Percentiles rank a stretch among this genome's conserved stretches.
Conservation (phyloP, 64 coral and sea anemone species). For the Dendronephthya gigantea region DNA sequence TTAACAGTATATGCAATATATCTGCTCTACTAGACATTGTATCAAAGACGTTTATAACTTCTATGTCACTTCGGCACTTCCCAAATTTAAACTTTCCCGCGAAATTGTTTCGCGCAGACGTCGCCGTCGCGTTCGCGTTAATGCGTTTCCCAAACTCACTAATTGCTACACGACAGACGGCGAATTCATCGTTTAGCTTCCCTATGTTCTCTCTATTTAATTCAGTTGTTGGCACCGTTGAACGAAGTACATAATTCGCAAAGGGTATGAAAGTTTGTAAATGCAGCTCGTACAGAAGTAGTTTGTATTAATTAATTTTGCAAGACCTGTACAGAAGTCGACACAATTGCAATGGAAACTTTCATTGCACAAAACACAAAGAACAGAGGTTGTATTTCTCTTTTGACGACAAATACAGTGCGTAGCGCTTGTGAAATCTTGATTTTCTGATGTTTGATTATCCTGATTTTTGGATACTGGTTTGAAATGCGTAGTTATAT, state of each 20-base stretch:
- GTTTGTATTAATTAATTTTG: not conserved
- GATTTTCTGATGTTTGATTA: no score
- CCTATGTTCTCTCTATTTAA: not conserved
- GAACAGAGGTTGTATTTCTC: not conserved
- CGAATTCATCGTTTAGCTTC: not conserved
- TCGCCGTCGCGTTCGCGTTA: no score
- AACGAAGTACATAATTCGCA: not conserved
- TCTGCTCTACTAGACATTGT: no score
- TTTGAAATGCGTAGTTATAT: not conserved
- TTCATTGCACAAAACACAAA: not conserved
- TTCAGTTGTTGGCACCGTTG: not conserved
- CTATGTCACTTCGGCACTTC: no score
- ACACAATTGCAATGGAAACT: not conserved
- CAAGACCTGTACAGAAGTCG: not conserved
- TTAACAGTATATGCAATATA: no score
- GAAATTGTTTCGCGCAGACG: no score
- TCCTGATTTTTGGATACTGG: not conserved
- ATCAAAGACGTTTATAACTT: no score
- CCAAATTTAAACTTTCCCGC: no score
- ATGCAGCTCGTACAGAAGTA: not conserved
- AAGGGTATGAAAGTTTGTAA: not conserved
- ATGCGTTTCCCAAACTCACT: no score
- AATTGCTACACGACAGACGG: no score
- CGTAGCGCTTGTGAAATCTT: not conserved
- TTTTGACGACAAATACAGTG: slow-evolving; percentile 1